A percentile compares a stretch with the other conserved stretches of the same genome.
These are phyloP conservation scores for Battus philenor DNA, from an alignment of 1,140 invertebrate genomes.

Conservation along the genomic window DNA sequence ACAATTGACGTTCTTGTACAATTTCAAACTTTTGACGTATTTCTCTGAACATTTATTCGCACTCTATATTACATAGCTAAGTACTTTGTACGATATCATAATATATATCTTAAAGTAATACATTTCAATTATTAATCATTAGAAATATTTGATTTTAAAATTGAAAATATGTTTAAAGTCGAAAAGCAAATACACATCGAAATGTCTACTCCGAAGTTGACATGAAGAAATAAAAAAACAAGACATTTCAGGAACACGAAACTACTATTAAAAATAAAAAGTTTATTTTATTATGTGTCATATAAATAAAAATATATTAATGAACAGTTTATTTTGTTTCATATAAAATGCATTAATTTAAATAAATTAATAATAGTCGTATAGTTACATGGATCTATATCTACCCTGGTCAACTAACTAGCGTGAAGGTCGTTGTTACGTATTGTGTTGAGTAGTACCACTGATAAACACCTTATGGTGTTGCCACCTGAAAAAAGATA, in stretches of 20 bases:
- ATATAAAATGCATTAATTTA: not conserved
- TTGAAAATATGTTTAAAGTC: not conserved
- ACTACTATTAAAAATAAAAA: too few relatives aligned
- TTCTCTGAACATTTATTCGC: conserved; percentile 10
- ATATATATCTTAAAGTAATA: conserved; percentile 3
- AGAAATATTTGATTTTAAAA: not conserved
- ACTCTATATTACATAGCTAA: conserved; percentile 26
- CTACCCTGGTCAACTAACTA: not conserved
- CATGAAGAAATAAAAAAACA: too few relatives aligned
- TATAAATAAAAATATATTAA: too few relatives aligned
- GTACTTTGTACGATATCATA: conserved; percentile 56
- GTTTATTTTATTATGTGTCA: too few relatives aligned
- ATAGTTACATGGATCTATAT: not conserved
- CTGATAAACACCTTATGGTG: conserved; percentile 25
- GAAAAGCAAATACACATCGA: too few relatives aligned
- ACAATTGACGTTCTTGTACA: too few relatives aligned
- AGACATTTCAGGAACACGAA: too few relatives aligned
- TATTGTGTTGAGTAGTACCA: conserved; percentile 1
- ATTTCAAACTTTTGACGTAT: conserved; percentile 18
- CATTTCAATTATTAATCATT: not conserved
- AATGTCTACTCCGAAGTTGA: too few relatives aligned
- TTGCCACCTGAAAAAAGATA: conserved; percentile 37
- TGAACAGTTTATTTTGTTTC: too few relatives aligned
- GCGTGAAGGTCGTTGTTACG: conserved; percentile 6
- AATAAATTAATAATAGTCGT: not conserved